phyloP scores from a whole-genome alignment of 1,140 invertebrate genomes.

The Globodera rostochiensis region DNA sequence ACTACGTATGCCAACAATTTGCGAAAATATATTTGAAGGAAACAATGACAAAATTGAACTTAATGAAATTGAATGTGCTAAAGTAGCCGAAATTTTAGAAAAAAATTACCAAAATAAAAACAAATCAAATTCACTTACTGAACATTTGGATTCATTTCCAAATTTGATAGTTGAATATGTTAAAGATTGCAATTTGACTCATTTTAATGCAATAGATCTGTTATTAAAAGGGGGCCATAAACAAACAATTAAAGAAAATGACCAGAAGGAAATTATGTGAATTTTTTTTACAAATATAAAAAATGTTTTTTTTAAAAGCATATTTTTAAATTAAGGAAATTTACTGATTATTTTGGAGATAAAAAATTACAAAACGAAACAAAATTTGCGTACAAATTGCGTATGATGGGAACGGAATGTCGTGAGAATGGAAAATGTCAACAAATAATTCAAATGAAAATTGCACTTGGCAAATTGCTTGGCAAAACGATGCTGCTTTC shows the following conservation, averaged over 20 bases:
- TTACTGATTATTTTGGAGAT: background rate
- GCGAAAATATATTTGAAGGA: no score
- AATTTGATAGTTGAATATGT: background rate
- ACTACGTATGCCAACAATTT: no score
- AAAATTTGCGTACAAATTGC: conserved; percentile 1
- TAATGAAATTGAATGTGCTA: no score
- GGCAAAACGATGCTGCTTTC: no score
- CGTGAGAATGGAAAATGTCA: no score
- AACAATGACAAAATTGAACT: no score
- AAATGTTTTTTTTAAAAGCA: background rate
- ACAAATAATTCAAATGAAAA: no score
- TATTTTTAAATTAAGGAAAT: background rate
- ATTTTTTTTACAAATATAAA: no score
- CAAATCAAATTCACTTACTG: background rate
- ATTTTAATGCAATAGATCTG: background rate
- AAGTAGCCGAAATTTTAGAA: background rate
- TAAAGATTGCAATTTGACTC: background rate
- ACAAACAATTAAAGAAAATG: background rate
- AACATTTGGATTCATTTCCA: background rate
- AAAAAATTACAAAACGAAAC: background rate
- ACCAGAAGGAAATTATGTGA: no score
- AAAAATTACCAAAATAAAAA: conserved; percentile 6
- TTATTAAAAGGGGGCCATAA: background rate
- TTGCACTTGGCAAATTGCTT: no score
- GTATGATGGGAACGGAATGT: no score